Evolutionary conservation across 2,113 vertebrate genomes (phyloP), one percentile per base, ranked within the genome.

Genomic region (Okapia johnstoni): DNA sequence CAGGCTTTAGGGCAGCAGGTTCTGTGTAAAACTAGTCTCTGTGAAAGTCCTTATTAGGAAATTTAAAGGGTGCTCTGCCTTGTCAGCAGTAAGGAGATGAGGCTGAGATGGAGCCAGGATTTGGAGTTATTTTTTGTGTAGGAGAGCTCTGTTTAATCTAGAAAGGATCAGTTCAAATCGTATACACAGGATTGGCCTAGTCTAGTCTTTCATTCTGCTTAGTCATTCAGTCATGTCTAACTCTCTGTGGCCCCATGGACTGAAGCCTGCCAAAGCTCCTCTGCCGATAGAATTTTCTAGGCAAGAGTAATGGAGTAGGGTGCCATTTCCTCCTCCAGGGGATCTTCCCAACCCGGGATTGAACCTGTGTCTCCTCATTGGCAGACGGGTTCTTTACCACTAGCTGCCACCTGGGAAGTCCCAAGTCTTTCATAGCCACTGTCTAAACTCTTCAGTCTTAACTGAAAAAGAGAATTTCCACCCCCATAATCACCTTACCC

Each of bases 1-100:
- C 36, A 55, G 91, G 28, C 54, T 84, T 77, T 19, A 58, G 48
- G 92, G 86, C 57, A 70, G 79, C 55, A 60, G 86, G 50, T 13
- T 25, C 36, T 76, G 5, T 10, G 4, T 23, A 57, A 36, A 80
- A 40, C 28, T 58, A 4, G 57, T 36, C 7, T 54, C 3, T 17
- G 25, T 46, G 55, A 25, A 92, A 85, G 66, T 70, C 94, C 94
- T 93, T 96, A 85, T 97, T 93, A 94, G 97, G 94, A 96, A 57
- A 91, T 91, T 58, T 70, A 80, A 91, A 98, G 87, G 48, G 17
- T n/a, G 70, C 23, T 4, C n/a, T 60, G 66, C 70, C 13, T 73
- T 40, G 36, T 88, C 54, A 77, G 83, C n/a, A 13, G 48, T 60
- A 33, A 70, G n/a, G 66, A 70, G 66, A 70, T 25, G 85, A 93